A percentile compares a stretch with the other conserved stretches of the same genome.
Evolutionary conservation across 64 coral and sea anemone genomes (phyloP).

Genomic region (Montipora cactus): DNA sequence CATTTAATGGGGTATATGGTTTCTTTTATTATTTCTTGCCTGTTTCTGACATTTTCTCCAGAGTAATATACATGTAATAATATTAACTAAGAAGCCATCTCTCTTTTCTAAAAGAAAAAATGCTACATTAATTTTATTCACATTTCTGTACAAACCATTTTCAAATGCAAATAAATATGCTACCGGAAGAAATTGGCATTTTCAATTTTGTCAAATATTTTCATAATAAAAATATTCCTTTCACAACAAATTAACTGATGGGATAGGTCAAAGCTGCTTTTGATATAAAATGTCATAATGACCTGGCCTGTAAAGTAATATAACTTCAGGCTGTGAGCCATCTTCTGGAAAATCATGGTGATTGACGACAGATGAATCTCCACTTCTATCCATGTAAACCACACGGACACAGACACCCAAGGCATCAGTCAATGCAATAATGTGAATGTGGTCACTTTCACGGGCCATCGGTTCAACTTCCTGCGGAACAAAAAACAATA

Average conservation of each 20-base stretch:
- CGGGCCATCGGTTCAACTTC: constrained; percentile 97
- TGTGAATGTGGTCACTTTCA: constrained; percentile 97
- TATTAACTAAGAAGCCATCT: no score
- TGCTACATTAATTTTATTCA: constrained; percentile 7
- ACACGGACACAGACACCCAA: constrained; percentile 89
- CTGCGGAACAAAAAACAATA: constrained; percentile 38
- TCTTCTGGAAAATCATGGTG: constrained; percentile 99
- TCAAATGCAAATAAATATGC: constrained; percentile 48
- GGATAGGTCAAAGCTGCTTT: constrained; percentile 43
- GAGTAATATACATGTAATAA: no score
- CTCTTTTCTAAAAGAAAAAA: not conserved
- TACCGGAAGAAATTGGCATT: not conserved
- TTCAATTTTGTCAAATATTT: not conserved
- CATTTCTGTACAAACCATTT: constrained; percentile 48
- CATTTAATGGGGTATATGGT: no score
- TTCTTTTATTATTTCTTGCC: no score
- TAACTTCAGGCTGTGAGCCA: constrained; percentile 65
- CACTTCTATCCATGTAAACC: constrained; percentile 92
- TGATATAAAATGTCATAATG: constrained; percentile 97
- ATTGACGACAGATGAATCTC: constrained; percentile 82
- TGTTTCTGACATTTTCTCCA: no score
- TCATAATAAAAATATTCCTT: constrained; percentile 3
- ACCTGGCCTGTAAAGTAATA: constrained; percentile 89
- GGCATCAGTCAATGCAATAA: constrained; percentile 87
- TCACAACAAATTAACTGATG: not conserved